A percentile compares a stretch with the other conserved stretches of the same genome.
phyloP scores from a whole-genome alignment of 2,113 vertebrate genomes.

The Anarhynchus alexandrinus region DNA sequence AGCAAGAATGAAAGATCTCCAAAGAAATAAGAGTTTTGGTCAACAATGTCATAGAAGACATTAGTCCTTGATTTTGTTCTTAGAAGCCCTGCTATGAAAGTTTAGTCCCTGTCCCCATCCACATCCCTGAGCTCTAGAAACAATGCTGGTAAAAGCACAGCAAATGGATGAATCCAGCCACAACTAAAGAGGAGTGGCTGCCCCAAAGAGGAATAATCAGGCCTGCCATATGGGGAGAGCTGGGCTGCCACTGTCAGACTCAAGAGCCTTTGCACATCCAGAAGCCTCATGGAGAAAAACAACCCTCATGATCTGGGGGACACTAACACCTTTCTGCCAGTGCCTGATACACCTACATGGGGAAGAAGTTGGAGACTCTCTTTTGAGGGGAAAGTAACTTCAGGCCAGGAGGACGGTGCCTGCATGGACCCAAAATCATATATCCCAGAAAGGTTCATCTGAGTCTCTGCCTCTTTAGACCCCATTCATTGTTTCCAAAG shows the following conservation, averaged over 20 bases:
- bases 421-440: background rate
- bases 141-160: background rate
- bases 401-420: rapidly evolving
- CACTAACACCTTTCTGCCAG: background rate
- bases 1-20: background rate
- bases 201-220: background rate
- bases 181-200: background rate
- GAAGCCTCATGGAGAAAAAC: background rate
- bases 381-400: background rate
- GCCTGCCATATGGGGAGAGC: background rate
- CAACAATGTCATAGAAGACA: background rate
- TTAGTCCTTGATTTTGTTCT: background rate
- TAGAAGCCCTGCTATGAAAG: background rate
- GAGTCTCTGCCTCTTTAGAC: background rate
- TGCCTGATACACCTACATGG: background rate
- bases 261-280: background rate
- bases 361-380: background rate
- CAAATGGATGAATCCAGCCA: background rate
- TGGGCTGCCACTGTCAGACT: background rate
- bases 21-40: background rate
- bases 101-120: background rate
- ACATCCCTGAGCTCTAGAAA: background rate
- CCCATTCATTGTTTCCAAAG: background rate
- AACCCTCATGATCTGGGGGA: rapidly evolving
- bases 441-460: background rate